phyloP scores from a whole-genome alignment of 2,113 vertebrate species.

The Erinaceus europaeus region DNA sequence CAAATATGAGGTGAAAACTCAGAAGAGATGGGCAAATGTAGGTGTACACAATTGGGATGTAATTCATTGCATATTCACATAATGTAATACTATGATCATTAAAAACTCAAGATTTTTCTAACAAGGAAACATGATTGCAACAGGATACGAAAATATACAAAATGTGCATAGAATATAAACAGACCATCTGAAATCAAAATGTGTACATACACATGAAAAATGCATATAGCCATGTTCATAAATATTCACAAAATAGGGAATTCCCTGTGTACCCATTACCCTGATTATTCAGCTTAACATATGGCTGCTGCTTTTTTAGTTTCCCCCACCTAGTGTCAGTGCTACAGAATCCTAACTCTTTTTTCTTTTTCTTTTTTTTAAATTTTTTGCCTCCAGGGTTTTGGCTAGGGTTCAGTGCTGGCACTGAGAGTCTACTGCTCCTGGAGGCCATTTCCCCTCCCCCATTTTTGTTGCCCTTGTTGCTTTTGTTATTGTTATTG shows the following conservation, averaged over 20 bases:
- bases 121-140: neutral
- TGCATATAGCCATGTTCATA: neutral
- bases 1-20: neutral
- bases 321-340: no score
- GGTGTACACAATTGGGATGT: neutral
- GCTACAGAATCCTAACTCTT: no score
- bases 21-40: neutral
- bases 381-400: no score
- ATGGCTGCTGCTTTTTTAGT: neutral
- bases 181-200: neutral
- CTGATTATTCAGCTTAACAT: neutral
- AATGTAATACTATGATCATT: neutral
- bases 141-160: neutral
- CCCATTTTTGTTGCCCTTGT: no score
- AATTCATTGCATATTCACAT: neutral
- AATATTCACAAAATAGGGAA: neutral
- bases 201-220: neutral
- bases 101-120: neutral
- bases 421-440: no score
- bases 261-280: rapidly evolving
- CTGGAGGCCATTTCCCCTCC: no score
- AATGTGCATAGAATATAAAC: neutral
- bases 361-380: no score
- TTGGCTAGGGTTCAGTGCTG: no score
- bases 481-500: no score